A percentile compares a stretch with the other conserved stretches of the same genome.
Evolutionary conservation across 2,113 vertebrate species (phyloP).

Genomic region (Dolichotis patagonum): DNA sequence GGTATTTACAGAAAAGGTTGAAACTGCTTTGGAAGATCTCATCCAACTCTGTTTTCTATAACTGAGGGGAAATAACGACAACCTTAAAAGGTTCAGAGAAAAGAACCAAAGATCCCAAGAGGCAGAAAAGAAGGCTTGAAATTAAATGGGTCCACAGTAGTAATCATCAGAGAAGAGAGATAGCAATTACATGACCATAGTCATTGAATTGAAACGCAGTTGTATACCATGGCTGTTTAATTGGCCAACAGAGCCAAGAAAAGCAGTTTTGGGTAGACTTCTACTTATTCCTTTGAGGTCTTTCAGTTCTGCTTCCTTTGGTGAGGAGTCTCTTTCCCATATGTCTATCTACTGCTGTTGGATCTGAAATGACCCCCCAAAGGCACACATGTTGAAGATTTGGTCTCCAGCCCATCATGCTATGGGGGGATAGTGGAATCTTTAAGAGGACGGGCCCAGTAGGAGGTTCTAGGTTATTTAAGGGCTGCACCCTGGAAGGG

Average conservation of each 20-base stretch:
- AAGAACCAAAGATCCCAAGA: neutral
- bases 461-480: neutral
- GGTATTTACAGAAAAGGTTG: neutral
- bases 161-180: neutral
- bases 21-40: neutral
- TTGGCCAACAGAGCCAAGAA: neutral
- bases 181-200: too few species aligned
- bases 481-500: neutral
- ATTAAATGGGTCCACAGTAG: neutral
- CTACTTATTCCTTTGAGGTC: neutral
- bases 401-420: neutral
- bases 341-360: neutral
- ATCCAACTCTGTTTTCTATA: neutral
- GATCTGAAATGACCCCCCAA: neutral
- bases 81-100: neutral
- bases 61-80: neutral
- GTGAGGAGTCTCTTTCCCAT: neutral
- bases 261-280: too few species aligned
- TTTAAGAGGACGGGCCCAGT: neutral
- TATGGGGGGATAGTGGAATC: neutral
- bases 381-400: neutral
- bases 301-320: neutral
- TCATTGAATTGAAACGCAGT: neutral
- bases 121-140: neutral
- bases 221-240: accelerated